A percentile compares a stretch with the other conserved stretches of the same genome.
Conservation (phyloP, 92 coral and sea anemone species). For the Heteractis magnifica region DNA sequence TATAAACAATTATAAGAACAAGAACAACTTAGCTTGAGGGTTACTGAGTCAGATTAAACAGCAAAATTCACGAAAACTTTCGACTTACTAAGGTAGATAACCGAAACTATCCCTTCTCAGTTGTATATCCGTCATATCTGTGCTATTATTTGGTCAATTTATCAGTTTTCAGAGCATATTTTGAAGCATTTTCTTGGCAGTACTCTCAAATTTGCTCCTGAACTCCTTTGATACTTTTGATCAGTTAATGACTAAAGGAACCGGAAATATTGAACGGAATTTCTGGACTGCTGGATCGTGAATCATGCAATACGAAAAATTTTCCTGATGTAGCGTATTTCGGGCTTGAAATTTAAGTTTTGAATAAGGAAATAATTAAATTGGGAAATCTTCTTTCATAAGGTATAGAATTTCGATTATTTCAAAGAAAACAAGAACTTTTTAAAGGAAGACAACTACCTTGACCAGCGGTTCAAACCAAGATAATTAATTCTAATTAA, state of each 20-base stretch:
- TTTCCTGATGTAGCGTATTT: background rate
- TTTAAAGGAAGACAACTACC: background rate
- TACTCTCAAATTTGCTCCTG: background rate
- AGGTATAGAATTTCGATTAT: background rate
- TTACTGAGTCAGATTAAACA: background rate
- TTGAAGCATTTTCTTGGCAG: background rate
- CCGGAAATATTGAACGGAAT: conserved; percentile 7
- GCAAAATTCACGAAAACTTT: background rate
- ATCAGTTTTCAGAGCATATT: background rate
- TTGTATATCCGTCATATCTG: conserved; percentile 72
- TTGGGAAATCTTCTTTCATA: background rate
- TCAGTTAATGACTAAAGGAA: background rate
- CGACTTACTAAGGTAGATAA: conserved; percentile 70
- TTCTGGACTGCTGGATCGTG: conserved; percentile 1
- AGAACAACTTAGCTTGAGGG: background rate
- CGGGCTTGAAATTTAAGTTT: background rate
- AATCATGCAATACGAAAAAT: background rate
- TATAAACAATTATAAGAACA: conserved; percentile 17
- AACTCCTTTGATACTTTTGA: background rate
- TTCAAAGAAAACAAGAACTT: background rate
- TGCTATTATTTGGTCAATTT: background rate
- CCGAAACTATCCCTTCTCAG: conserved; percentile 69
- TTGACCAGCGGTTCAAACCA: conserved; percentile 13
- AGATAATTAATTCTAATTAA: conserved; percentile 25
- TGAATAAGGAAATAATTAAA: background rate